Evolutionary conservation across 2,797 vertebrate species (phyloP).

Genomic region (Phataginus tricuspis): DNA sequence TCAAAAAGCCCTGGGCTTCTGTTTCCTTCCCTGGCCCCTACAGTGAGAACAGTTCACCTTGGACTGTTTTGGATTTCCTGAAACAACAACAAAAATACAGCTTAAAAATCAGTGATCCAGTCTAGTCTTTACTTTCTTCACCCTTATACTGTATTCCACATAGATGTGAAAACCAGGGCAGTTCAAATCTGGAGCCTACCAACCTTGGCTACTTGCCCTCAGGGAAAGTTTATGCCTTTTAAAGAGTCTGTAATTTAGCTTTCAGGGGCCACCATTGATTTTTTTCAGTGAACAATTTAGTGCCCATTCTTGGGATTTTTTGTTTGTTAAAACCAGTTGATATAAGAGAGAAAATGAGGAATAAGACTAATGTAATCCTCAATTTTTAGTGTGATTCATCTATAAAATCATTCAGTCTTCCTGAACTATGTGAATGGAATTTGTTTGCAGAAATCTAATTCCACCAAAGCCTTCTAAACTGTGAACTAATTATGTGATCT

Average conservation of each 20-base stretch:
- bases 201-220: not conserved
- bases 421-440: slow-evolving; percentile 76
- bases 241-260: not conserved
- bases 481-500: slow-evolving; percentile 76
- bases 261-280: not conserved
- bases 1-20: not conserved
- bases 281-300: slow-evolving; percentile 47
- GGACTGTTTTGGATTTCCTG: not conserved
- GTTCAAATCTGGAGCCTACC: not conserved
- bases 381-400: slow-evolving; percentile 62
- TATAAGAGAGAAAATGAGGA: slow-evolving; percentile 45
- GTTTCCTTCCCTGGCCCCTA: not conserved
- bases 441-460: slow-evolving; percentile 79
- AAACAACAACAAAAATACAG: not conserved
- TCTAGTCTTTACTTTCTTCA: not conserved
- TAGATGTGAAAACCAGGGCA: not conserved
- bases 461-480: slow-evolving; percentile 74
- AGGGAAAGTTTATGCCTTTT: not conserved
- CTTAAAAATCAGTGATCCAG: not conserved
- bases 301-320: slow-evolving; percentile 46
- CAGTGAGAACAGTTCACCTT: not conserved
- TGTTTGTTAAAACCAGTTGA: slow-evolving; percentile 61
- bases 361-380: slow-evolving; percentile 56
- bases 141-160: not conserved
- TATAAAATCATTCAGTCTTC: slow-evolving; percentile 68